These are phyloP conservation scores for Xestoiulus laeticollis DNA, from an alignment of 2,888 invertebrate genomes.

Conservation along the genomic window DNA sequence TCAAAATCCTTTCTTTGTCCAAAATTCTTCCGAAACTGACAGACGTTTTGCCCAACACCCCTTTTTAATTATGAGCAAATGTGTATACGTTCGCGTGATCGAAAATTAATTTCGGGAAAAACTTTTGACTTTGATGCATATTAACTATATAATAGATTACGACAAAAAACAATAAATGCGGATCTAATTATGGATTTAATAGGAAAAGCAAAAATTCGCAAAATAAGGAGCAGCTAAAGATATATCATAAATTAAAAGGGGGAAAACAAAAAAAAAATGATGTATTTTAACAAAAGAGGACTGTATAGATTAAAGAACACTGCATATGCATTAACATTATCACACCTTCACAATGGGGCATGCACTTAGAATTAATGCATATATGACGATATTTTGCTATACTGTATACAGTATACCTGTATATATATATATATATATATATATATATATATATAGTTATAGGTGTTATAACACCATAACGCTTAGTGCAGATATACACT, in stretches of 20 bases:
- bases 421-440: too few species aligned
- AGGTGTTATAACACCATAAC: too few species aligned
- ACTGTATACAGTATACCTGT: too few species aligned
- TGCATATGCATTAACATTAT: too few species aligned
- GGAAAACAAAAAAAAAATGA: not conserved
- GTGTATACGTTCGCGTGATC: slow-evolving; percentile 20
- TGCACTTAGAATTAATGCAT: too few species aligned
- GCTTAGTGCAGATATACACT: too few species aligned
- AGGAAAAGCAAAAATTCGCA: slow-evolving; percentile 6
- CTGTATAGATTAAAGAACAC: too few species aligned
- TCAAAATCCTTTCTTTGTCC: not conserved
- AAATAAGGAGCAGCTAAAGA: not conserved
- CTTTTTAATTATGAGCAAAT: not conserved
- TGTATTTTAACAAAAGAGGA: not conserved
- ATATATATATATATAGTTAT: too few species aligned
- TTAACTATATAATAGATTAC: not conserved
- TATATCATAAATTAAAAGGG: not conserved
- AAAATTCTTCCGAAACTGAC: not conserved
- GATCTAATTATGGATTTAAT: slow-evolving; percentile 36
- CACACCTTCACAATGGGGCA: too few species aligned
- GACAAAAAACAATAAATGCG: not conserved
- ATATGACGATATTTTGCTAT: too few species aligned
- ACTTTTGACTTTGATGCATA: not conserved
- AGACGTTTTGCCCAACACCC: not conserved
- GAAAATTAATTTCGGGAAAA: slow-evolving; percentile 31